These are phyloP conservation scores for Danio albolineatus DNA, from an alignment of 2,797 vertebrate genomes.

Conservation along the genomic window DNA sequence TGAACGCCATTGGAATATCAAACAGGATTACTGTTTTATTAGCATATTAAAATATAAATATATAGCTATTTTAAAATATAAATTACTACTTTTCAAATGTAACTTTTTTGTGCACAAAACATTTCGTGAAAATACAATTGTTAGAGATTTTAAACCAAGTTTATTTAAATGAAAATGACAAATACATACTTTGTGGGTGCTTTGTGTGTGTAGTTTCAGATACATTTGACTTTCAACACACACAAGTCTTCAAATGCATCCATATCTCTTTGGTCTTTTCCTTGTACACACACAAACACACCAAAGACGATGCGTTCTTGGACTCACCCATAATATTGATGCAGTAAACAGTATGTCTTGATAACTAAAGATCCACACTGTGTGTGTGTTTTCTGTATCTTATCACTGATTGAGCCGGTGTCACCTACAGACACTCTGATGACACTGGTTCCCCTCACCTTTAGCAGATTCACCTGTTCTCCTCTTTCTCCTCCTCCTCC, in stretches of 20 bases:
- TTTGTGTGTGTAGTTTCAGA: neutral
- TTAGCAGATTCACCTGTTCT: conserved; percentile 11
- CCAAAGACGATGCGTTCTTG: conserved; percentile 44
- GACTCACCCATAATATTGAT: conserved; percentile 83
- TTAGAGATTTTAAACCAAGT: neutral
- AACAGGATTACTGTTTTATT: too few relatives aligned
- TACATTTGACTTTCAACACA: conserved; percentile 2
- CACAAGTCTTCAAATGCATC: conserved; percentile 29
- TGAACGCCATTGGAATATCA: neutral
- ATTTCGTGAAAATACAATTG: neutral
- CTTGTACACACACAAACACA: conserved; percentile 29
- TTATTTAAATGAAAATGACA: neutral
- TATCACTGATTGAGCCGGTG: conserved; percentile 40
- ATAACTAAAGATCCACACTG: conserved; percentile 60
- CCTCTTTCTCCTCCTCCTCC: too few relatives aligned
- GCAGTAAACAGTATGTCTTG: conserved; percentile 74
- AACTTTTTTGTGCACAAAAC: neutral
- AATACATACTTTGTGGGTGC: neutral
- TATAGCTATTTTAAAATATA: neutral
- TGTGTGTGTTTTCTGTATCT: conserved; percentile 29
- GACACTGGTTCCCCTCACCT: conserved; percentile 49
- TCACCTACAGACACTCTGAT: conserved; percentile 40
- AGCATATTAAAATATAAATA: neutral
- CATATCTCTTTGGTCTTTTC: conserved; percentile 30
- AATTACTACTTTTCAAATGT: too few relatives aligned